A percentile compares a stretch with the other conserved stretches of the same genome.
Evolutionary conservation across 2,888 invertebrate species (phyloP).

Genomic region (Drosophila rellima): DNA sequence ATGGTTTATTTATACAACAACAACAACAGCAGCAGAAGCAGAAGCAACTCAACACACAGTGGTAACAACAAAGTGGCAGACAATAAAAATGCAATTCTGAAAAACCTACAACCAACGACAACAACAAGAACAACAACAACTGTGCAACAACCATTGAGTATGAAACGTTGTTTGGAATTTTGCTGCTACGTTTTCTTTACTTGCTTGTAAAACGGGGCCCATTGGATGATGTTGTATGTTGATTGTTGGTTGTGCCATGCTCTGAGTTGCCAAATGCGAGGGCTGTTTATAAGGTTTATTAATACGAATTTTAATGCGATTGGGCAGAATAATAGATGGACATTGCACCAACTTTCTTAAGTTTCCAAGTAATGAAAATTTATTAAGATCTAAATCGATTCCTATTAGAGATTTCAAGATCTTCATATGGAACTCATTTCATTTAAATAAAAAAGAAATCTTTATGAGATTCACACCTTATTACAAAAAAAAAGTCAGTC

Average conservation of each 20-base stretch:
- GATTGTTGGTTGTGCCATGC: constrained; percentile 20
- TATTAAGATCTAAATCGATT: background rate
- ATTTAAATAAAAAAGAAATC: too few relatives aligned
- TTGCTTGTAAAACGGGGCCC: constrained; percentile 47
- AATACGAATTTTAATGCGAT: background rate
- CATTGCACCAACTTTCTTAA: background rate
- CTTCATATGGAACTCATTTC: too few relatives aligned
- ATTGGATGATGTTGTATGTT: constrained; percentile 46
- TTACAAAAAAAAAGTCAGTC: too few relatives aligned
- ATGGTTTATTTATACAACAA: constrained; percentile 79
- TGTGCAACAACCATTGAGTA: constrained; percentile 47
- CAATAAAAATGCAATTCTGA: constrained; percentile 80
- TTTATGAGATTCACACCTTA: too few relatives aligned
- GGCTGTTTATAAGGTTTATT: background rate
- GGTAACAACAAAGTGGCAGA: constrained; percentile 77
- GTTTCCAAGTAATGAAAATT: background rate
- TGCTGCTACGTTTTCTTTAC: constrained; percentile 60
- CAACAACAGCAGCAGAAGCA: constrained; percentile 39
- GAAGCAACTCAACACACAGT: constrained; percentile 62
- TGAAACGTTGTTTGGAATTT: constrained; percentile 71
- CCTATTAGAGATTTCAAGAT: background rate
- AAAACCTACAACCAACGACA: constrained; percentile 61
- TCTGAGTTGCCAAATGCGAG: constrained; percentile 49
- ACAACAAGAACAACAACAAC: constrained; percentile 34
- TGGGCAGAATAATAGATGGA: background rate